Base-by-base conservation (phyloP, 37 sponge, comb jelly and placozoan genomes). In the Petrosia ficiformis region DNA sequence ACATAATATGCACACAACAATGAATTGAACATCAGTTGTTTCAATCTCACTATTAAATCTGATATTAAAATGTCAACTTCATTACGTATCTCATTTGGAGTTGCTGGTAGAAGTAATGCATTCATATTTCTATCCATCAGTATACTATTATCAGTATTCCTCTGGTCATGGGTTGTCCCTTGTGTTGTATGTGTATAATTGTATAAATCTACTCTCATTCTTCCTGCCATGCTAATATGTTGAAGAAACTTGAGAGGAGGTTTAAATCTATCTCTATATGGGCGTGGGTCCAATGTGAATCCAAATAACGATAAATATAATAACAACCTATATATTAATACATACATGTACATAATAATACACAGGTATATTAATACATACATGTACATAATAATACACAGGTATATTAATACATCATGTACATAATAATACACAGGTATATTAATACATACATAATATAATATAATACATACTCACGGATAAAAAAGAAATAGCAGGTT, bases 221-320 rank as follows among this genome's bases (percentile, higher is more conserved):
- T 64, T 8, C 8, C 33, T 11, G 66, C 8, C 10, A 64, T 22
- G 4, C 5, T 36, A 19, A 68, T 4, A 40, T 77, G 44, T 8
- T 77, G 63, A 28, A 86, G 75, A 33, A 86, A 86, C 2, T 43
- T 39, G 10, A 33, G 52, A 24, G 87, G 80, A 52, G 81, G 76
- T 1, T 30, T 28, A 48, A 59, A 86, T 43, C 76, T 67, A 10
- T 57, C 66, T 39, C 79, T 38, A 65, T 77, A 69, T 33, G 24
- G 10, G 5, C 86, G 39, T 44, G 88, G 88, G n/a, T 92, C 80
- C 42, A 87, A 34, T 4, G 85, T 84, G 81, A 92, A 92, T 3
- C 93, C 93, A 80, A 92, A 92, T 39, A 92, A 52, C 1, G 93
- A 92, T 1, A 92, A 39, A 64, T 92, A 92, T 33, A 92, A 84